These are phyloP conservation scores for Parapsyche elsis DNA, from an alignment of 1,140 invertebrate genomes.

Conservation along the genomic window DNA sequence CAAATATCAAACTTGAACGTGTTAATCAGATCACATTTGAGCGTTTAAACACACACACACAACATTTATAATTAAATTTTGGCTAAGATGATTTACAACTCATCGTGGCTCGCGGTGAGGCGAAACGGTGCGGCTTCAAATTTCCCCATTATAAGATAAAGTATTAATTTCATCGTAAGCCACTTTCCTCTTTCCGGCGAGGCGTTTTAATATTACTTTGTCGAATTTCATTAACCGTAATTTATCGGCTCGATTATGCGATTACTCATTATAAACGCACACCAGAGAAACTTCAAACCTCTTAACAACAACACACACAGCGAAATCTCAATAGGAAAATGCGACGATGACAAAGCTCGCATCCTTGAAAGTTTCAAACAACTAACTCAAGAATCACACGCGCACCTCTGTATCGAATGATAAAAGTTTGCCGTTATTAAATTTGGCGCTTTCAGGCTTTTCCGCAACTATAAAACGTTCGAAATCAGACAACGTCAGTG, in stretches of 20 bases:
- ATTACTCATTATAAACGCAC: not conserved
- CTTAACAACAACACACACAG: no score
- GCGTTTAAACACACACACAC: not conserved
- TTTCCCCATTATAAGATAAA: not conserved
- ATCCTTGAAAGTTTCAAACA: no score
- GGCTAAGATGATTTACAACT: not conserved
- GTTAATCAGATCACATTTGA: not conserved
- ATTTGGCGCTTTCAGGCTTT: no score
- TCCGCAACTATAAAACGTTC: no score
- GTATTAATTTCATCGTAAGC: conserved; percentile 1
- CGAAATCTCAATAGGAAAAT: no score
- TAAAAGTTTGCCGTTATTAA: no score
- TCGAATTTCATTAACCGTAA: conserved; percentile 3
- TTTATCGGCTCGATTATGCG: not conserved
- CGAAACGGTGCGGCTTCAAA: not conserved
- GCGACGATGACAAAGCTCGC: no score
- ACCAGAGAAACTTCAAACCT: no score
- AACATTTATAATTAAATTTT: not conserved
- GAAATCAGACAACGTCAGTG: not conserved
- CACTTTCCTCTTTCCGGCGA: not conserved
- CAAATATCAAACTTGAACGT: no score
- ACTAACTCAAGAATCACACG: no score
- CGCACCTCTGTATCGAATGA: no score
- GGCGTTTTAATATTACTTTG: not conserved
- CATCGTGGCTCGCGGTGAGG: no score